Percentiles rank a stretch among this genome's conserved stretches.
Evolutionary conservation across 2,113 vertebrate species (phyloP).

Genomic region (Channa maculata): DNA sequence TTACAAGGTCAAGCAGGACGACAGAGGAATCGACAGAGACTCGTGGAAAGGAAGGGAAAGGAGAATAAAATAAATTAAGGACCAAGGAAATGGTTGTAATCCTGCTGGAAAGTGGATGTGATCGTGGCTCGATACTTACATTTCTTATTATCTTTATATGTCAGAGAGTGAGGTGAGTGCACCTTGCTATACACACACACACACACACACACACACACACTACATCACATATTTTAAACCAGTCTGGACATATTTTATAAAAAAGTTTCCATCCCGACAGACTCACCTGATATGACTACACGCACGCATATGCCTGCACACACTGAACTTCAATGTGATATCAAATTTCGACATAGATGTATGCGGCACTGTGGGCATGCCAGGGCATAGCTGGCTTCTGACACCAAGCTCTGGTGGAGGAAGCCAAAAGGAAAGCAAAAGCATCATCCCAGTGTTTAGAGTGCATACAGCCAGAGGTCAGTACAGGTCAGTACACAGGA

Average conservation of each 20-base stretch:
- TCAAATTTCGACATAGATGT: constrained; percentile 11
- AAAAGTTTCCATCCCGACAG: constrained; percentile 10
- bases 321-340: constrained; percentile 5
- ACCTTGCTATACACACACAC: too few species aligned
- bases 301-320: not conserved
- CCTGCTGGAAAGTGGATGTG: constrained; percentile 9
- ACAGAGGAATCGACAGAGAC: constrained; percentile 1
- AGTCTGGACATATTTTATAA: constrained; percentile 18
- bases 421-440: constrained; percentile 31
- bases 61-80: constrained; percentile 1
- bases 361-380: constrained; percentile 12
- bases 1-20: constrained; percentile 61
- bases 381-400: constrained; percentile 15
- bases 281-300: not conserved
- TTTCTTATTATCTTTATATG: constrained; percentile 43
- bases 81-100: constrained; percentile 22
- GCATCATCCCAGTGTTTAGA: constrained; percentile 31
- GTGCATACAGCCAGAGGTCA: constrained; percentile 49
- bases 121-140: constrained; percentile 20
- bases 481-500: constrained; percentile 44
- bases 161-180: not conserved
- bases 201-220: constrained; percentile 4
- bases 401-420: constrained; percentile 19
- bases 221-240: not conserved
- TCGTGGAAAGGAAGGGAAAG: not conserved